These are phyloP conservation scores for Symphodus melops DNA, from an alignment of 2,113 vertebrate genomes.

Conservation along the genomic window DNA sequence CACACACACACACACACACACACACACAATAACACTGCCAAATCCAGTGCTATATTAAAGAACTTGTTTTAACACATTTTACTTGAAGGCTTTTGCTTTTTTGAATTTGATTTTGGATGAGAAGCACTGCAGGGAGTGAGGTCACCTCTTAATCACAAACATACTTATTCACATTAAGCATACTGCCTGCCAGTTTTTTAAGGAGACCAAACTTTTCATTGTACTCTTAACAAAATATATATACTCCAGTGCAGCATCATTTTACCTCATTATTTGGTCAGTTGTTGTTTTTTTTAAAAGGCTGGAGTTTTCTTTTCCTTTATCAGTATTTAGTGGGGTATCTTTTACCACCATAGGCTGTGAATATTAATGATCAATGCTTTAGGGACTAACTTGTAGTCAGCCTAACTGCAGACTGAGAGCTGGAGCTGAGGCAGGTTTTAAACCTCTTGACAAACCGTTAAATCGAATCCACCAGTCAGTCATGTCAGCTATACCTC, in stretches of 20 bases:
- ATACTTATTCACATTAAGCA: constrained; percentile 7
- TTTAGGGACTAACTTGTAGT: too few species aligned
- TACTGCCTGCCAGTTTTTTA: constrained; percentile 6
- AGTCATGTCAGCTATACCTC: too few species aligned
- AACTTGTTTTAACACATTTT: constrained; percentile 19
- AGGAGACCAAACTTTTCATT: neutral
- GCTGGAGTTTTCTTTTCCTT: neutral
- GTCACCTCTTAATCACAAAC: constrained; percentile 16
- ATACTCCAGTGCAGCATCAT: neutral
- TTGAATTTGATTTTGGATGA: constrained; percentile 28
- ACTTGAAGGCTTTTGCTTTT: constrained; percentile 15
- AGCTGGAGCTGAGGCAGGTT: too few species aligned
- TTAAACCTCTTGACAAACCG: too few species aligned
- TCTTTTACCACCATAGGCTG: too few species aligned
- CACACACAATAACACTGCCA: neutral
- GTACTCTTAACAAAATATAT: neutral
- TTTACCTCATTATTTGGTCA: constrained; percentile 1
- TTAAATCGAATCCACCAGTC: too few species aligned
- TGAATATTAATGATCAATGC: too few species aligned
- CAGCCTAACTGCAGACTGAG: too few species aligned
- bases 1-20: neutral
- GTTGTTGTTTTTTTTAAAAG: neutral
- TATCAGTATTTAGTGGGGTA: too few species aligned
- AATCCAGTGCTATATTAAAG: constrained; percentile 27
- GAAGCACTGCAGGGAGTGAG: neutral